phyloP scores from a whole-genome alignment of 2,888 invertebrate genomes.

The Chymomyza amoena region DNA sequence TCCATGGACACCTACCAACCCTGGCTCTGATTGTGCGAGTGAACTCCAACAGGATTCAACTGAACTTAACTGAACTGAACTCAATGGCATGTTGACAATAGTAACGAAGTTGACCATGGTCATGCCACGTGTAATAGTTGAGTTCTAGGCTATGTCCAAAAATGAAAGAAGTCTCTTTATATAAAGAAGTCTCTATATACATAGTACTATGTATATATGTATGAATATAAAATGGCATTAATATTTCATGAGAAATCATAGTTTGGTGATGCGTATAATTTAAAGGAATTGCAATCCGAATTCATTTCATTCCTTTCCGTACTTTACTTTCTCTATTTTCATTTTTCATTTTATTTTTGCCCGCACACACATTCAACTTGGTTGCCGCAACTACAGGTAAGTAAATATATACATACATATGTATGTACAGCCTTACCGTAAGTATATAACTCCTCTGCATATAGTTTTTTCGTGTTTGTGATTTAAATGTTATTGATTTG shows the following conservation, averaged over 20 bases:
- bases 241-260: conserved; percentile 70
- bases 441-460: too few species aligned
- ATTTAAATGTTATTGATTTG: conserved; percentile 4
- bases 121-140: conserved; percentile 8
- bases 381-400: too few species aligned
- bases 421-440: too few species aligned
- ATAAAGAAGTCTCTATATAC: neutral
- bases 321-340: neutral
- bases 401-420: too few species aligned
- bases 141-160: neutral
- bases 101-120: conserved; percentile 66
- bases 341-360: neutral
- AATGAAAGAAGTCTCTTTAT: neutral
- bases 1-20: neutral
- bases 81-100: conserved; percentile 71
- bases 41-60: neutral
- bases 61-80: conserved; percentile 42
- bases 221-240: conserved; percentile 69
- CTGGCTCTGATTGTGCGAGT: conserved; percentile 63
- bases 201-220: conserved; percentile 1
- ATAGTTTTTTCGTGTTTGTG: neutral
- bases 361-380: too few species aligned
- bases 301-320: conserved; percentile 48
- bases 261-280: conserved; percentile 70
- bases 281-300: conserved; percentile 70